Evolutionary conservation across 2,888 invertebrate species (phyloP), one percentile per base, ranked within the genome.

Genomic region (Aproaerema taeniolella): DNA sequence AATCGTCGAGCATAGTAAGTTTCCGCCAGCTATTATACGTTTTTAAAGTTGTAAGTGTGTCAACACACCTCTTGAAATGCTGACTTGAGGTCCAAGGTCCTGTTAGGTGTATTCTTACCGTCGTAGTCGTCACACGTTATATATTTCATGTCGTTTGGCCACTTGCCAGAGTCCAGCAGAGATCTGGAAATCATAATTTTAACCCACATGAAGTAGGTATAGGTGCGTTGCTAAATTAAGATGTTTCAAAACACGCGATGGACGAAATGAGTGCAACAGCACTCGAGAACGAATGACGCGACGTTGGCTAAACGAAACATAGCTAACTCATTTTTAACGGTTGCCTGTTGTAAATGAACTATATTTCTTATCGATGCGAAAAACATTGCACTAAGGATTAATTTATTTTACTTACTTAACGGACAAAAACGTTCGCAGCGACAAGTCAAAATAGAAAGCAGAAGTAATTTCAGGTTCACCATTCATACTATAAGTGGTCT

Each of bases 361-460:
- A n/a, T n/a, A n/a, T n/a, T n/a, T n/a, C n/a, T n/a, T n/a, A n/a
- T n/a, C n/a, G n/a, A n/a, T n/a, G n/a, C n/a, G n/a, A n/a, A n/a
- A n/a, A n/a, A n/a, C n/a, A n/a, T n/a, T n/a, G n/a, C n/a, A n/a
- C n/a, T n/a, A n/a, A n/a, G n/a, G n/a, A n/a, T n/a, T n/a, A n/a
- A n/a, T n/a, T n/a, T n/a, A n/a, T n/a, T n/a, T n/a, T n/a, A n/a
- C n/a, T 87, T 88, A 93, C 93, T 91, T 93, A 48, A 94, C 83
- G 5, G 93, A 89, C 52, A 93, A 74, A 60, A 94, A 91, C 2
- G 93, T 90, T 51, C 92, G 86, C 42, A 94, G 71, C 14, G 93
- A 90, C 46, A 97, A 76, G 76, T 97, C 97, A 73, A 95, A 96
- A 77, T 96, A 96, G 76, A 97, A 96, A 3, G 94, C 93, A 1